Base-by-base conservation (phyloP, 2,888 invertebrate genomes). In the Eupsilia transversa region DNA sequence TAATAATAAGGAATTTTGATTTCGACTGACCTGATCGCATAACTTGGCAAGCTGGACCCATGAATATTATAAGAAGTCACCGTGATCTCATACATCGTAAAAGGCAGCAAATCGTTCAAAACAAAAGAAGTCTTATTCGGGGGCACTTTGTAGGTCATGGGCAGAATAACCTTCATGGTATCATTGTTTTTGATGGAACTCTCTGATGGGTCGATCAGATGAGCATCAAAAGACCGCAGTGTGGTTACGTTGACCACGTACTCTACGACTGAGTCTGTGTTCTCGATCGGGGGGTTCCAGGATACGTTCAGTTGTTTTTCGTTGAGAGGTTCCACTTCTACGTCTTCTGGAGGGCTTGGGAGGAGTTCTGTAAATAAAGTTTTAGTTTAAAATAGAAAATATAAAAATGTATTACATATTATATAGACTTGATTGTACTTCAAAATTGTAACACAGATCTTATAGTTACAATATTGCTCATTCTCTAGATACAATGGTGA, bases 61-160 rank as follows among this genome's bases (percentile, higher is more conserved):
- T 97, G 97, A 30, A 97, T 96, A 91, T 98, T 98, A 71, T 96
- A 97, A 0, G 98, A 97, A 0, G 97, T 97, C 17, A 98, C 97
- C 0, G 97, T 97, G 10, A 98, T 96, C 89, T 98, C 98, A 91
- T 98, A 98, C 98, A 98, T 98, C 0, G 98, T 98, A 89, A 98
- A 98, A 0, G 98, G 98, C 20, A 96, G 95, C 52, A 98, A 94
- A 89, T 97, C 97, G 85, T 97, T 97, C 3, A 98, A 90, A 0
- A 97, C 92, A 0, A 97, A 94, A 69, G 93, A 96, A 2, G 97
- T 97, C 85, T 97, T 96, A 81, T 97, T 97, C 6, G 96, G 96
- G 3, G 97, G 96, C 0, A 98, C 97, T 89, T 96, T 97, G 69
- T 95, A 94, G 66, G 96, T 96, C 84, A 96, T 91, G 0, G 94